A percentile compares a stretch with the other conserved stretches of the same genome.
Conservation (phyloP, 2,888 invertebrate species). For the Cylloceria caligata region DNA sequence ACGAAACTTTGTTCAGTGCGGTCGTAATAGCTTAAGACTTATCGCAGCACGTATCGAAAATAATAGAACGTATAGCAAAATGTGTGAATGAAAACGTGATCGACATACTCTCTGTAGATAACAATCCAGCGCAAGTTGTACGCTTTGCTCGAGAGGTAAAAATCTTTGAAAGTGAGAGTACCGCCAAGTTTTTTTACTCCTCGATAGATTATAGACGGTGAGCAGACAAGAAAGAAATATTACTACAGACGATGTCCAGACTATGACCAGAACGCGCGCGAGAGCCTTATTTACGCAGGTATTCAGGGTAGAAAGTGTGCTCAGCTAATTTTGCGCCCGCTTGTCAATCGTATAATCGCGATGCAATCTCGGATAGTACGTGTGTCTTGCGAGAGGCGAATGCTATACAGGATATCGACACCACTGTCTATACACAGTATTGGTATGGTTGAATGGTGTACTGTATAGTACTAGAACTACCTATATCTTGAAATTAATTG, state of each 20-base stretch:
- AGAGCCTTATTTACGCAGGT: constrained; percentile 53
- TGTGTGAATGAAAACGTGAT: constrained; percentile 29
- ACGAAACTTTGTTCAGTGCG: constrained; percentile 43
- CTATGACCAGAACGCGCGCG: constrained; percentile 16
- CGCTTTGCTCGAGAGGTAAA: constrained; percentile 26
- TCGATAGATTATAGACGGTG: constrained; percentile 22
- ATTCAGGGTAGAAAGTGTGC: constrained; percentile 70
- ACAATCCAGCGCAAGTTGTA: not conserved
- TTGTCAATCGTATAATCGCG: constrained; percentile 57
- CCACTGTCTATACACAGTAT: constrained; percentile 64
- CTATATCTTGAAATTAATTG: constrained; percentile 67
- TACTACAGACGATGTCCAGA: constrained; percentile 30
- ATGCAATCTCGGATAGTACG: constrained; percentile 51
- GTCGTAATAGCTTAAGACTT: constrained; percentile 44
- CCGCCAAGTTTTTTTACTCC: not conserved
- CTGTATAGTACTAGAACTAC: constrained; percentile 20
- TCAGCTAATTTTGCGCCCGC: constrained; percentile 59
- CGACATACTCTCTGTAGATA: not conserved
- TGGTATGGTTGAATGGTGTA: constrained; percentile 37
- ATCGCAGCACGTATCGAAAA: constrained; percentile 70
- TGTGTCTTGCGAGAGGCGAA: constrained; percentile 39
- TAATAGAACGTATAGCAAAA: constrained; percentile 55
- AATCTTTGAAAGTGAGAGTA: constrained; percentile 66
- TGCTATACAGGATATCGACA: constrained; percentile 57
- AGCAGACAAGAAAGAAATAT: constrained; percentile 42